These are phyloP conservation scores for Nannospalax galili DNA, from an alignment of 2,113 vertebrate species.

Conservation along the genomic window DNA sequence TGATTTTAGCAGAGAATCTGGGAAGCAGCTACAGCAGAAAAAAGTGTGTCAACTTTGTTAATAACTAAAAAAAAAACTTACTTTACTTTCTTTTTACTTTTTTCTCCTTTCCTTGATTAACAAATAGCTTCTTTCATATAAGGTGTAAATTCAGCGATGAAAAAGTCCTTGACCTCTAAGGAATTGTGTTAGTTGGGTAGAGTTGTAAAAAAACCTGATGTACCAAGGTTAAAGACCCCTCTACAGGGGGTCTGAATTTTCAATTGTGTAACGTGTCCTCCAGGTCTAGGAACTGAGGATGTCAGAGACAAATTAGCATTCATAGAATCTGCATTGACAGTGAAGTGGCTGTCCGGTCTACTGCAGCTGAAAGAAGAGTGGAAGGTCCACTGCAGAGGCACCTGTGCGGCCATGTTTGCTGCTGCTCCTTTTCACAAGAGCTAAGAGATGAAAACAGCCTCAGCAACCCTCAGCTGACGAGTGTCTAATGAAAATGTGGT, in stretches of 20 bases:
- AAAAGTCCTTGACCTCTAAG: neutral
- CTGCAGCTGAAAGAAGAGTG: neutral
- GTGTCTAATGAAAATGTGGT: no score
- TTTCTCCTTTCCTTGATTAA: neutral
- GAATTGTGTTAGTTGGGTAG: neutral
- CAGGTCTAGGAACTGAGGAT: neutral
- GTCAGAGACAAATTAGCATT: neutral
- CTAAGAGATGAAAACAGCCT: no score
- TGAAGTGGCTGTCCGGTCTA: neutral
- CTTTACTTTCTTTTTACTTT: neutral
- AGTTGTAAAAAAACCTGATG: neutral
- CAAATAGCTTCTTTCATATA: neutral
- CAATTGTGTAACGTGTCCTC: neutral
- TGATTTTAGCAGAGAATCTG: conserved; percentile 29
- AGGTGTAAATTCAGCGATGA: conserved; percentile 32
- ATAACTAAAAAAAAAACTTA: neutral
- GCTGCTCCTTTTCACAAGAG: no score
- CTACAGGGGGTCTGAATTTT: neutral
- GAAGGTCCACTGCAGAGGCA: no score
- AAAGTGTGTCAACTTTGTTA: neutral
- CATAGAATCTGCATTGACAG: neutral
- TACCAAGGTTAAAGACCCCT: neutral
- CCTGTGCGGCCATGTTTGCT: no score
- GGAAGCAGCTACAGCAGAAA: neutral
- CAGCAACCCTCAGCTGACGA: no score